Evolutionary conservation across 2,797 vertebrate species (phyloP).

Genomic region (Oophaga sylvatica): DNA sequence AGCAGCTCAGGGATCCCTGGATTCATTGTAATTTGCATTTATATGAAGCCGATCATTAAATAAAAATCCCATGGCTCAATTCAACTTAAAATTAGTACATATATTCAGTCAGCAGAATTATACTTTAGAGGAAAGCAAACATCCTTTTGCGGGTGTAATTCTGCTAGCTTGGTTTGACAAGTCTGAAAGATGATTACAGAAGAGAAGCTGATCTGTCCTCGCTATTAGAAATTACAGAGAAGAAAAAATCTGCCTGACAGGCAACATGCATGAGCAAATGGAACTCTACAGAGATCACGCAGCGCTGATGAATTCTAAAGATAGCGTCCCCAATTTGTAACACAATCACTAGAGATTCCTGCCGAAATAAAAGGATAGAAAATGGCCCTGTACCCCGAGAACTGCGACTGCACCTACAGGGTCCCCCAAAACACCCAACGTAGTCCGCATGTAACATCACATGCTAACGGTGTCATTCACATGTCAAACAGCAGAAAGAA

Average conservation of each 20-base stretch:
- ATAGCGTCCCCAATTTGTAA: background rate
- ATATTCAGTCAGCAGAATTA: constrained; percentile 59
- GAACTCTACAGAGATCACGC: background rate
- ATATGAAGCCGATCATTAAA: constrained; percentile 59
- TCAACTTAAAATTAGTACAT: constrained; percentile 58
- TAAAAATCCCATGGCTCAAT: constrained; percentile 59
- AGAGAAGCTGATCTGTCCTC: constrained; percentile 42
- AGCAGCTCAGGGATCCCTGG: constrained; percentile 42
- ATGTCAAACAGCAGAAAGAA: too few relatives aligned
- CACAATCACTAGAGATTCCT: background rate
- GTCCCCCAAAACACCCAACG: too few relatives aligned
- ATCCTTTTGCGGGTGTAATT: constrained; percentile 54
- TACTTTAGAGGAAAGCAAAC: constrained; percentile 59
- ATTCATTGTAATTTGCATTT: constrained; percentile 60
- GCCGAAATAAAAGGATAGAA: background rate
- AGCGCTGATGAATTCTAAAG: background rate
- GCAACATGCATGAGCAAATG: constrained; percentile 10
- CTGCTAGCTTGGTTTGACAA: constrained; percentile 46
- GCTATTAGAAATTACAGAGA: background rate
- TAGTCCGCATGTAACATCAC: too few relatives aligned
- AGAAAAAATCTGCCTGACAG: constrained; percentile 31
- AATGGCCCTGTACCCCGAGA: background rate
- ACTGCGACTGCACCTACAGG: background rate
- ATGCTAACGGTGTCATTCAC: too few relatives aligned
- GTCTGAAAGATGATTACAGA: constrained; percentile 56